These are phyloP conservation scores for Calephelis virginiensis DNA, from an alignment of 1,140 invertebrate species.

Conservation along the genomic window DNA sequence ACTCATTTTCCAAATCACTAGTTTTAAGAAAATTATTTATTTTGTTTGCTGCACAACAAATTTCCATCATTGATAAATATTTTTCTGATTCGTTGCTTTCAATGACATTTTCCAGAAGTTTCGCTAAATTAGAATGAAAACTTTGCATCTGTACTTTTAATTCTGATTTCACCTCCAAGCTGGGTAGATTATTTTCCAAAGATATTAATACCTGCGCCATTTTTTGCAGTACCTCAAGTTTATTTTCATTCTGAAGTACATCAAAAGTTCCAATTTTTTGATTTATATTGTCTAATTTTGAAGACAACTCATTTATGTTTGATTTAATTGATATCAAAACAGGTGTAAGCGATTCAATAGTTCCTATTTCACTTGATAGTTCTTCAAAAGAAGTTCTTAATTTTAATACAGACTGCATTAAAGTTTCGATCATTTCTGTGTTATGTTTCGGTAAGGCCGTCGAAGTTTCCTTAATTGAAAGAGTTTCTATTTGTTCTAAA, in stretches of 20 bases:
- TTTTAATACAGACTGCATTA: constrained; percentile 61
- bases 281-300: constrained; percentile 49
- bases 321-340: constrained; percentile 49
- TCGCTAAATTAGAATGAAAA: constrained; percentile 69
- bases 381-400: constrained; percentile 63
- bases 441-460: constrained; percentile 55
- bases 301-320: constrained; percentile 56
- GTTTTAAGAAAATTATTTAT: constrained; percentile 52
- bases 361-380: constrained; percentile 46
- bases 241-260: constrained; percentile 67
- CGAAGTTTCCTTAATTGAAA: constrained; percentile 55
- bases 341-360: constrained; percentile 40
- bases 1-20: constrained; percentile 43
- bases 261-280: constrained; percentile 54
- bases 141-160: constrained; percentile 45
- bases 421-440: constrained; percentile 63
- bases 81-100: constrained; percentile 64
- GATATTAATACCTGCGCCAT: constrained; percentile 75
- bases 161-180: constrained; percentile 40
- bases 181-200: constrained; percentile 66
- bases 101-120: constrained; percentile 70
- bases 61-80: constrained; percentile 60
- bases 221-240: constrained; percentile 72
- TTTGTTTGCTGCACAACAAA: constrained; percentile 58
- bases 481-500: constrained; percentile 69